Evolutionary conservation across 2,888 invertebrate genomes (phyloP).

Genomic region (Antheraea yamamai): DNA sequence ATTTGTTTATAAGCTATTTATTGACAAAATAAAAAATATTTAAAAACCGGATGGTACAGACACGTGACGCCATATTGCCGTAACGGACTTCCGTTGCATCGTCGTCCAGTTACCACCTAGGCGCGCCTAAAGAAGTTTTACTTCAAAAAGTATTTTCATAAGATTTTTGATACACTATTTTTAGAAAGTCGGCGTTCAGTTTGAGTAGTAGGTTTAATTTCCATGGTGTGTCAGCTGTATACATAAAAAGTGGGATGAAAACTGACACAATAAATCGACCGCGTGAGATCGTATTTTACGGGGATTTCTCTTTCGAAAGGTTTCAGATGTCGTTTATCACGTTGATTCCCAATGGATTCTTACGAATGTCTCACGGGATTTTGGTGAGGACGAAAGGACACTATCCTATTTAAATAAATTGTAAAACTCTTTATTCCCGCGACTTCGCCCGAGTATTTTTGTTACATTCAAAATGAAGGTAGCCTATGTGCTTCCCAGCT

Average conservation of each 20-base stretch:
- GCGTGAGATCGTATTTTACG: background rate
- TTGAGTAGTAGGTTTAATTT: background rate
- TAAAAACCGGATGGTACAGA: too few relatives aligned
- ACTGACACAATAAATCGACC: background rate
- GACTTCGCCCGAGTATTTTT: too few relatives aligned
- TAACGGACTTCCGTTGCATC: too few relatives aligned
- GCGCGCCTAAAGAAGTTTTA: too few relatives aligned
- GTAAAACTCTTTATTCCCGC: background rate
- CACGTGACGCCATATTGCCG: too few relatives aligned
- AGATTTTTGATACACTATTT: too few relatives aligned
- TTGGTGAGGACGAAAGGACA: background rate
- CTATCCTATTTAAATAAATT: background rate
- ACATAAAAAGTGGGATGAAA: background rate
- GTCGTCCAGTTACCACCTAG: too few relatives aligned
- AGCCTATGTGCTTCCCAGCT: too few relatives aligned
- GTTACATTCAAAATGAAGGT: too few relatives aligned
- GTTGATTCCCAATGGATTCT: background rate
- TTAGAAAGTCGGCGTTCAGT: background rate
- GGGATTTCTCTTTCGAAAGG: background rate
- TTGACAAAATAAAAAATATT: too few relatives aligned
- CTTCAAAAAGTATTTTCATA: too few relatives aligned
- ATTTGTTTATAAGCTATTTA: too few relatives aligned
- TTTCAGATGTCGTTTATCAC: conserved; percentile 4
- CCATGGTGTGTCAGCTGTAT: background rate
- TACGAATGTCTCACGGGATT: background rate